A percentile compares a stretch with the other conserved stretches of the same genome.
Evolutionary conservation across 2,797 vertebrate genomes (phyloP).

Genomic region (Hippopotamyrus pictus): DNA sequence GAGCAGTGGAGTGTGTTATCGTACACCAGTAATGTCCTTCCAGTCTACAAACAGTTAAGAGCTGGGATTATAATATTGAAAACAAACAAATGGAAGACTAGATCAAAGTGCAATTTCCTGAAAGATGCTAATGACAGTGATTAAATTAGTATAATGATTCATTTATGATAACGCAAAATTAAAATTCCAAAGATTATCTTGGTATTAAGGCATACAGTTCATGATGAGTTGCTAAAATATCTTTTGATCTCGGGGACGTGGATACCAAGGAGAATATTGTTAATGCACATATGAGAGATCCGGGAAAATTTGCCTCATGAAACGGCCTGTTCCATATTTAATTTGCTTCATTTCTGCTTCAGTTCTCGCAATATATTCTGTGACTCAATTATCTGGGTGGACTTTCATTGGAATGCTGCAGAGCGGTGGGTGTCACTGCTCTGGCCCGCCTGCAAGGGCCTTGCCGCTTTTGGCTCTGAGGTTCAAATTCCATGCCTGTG

Average conservation of each 20-base stretch:
- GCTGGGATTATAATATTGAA: neutral
- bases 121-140: neutral
- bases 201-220: neutral
- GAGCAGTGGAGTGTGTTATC: neutral
- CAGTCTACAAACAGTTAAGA: neutral
- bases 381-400: neutral
- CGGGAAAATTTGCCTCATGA: neutral
- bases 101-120: neutral
- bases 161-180: neutral
- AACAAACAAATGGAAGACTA: neutral
- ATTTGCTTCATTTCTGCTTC: neutral
- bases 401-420: neutral
- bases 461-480: neutral
- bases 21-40: neutral
- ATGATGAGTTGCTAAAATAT: neutral
- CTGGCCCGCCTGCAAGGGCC: neutral
- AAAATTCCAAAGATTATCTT: neutral
- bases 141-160: neutral
- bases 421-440: neutral
- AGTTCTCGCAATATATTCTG: neutral
- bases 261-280: neutral
- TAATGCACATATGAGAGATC: neutral
- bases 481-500: neutral
- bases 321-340: neutral
- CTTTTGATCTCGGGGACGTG: neutral